Base-by-base conservation (phyloP, 2,797 vertebrate genomes). In the Darevskia nairensis region DNA sequence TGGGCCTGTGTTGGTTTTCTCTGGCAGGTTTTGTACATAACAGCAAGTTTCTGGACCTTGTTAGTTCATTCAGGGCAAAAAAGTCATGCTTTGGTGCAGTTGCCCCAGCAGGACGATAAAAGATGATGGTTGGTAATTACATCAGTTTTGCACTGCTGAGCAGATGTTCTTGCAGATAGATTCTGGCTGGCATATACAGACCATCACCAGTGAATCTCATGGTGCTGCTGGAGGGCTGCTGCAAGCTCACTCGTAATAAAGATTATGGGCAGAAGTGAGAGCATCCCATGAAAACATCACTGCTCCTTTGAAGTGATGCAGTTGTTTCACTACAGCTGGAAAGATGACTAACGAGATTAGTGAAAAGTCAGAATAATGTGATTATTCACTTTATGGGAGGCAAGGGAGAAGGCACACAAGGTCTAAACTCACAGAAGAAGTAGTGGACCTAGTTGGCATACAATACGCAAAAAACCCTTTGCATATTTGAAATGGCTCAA, bases 71-170 rank as follows among this genome's bases (percentile, higher is more conserved):
- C 92, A 96, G 96, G 96, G 95, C 96, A 97, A 96, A 95, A 61
- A 96, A 97, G 96, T 97, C 96, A 96, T 94, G 95, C 89, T 96
- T 96, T 96, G 95, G 95, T 97, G 96, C 95, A 95, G 95, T 97
- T 97, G 95, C 96, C 96, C 96, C 96, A 96, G 96, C 95, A 97
- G 97, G 95, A 96, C 94, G 92, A 97, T 96, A 96, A 96, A 96
- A 97, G 96, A 97, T 97, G 97, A 97, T 97, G 94, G 96, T 96
- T 93, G 86, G 96, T 97, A 97, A 97, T 97, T 97, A 96, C 95
- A 97, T 94, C 96, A 95, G 96, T 95, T 96, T 97, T 97, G 96
- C 95, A 95, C 96, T 96, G 97, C 94, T 96, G 96, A 97, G 95
- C 96, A 97, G 96, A 96, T 97, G 96, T 96, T 97, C 96, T 94